Conservation (phyloP, 2,797 vertebrate genomes). For the Clarias pachynema region DNA sequence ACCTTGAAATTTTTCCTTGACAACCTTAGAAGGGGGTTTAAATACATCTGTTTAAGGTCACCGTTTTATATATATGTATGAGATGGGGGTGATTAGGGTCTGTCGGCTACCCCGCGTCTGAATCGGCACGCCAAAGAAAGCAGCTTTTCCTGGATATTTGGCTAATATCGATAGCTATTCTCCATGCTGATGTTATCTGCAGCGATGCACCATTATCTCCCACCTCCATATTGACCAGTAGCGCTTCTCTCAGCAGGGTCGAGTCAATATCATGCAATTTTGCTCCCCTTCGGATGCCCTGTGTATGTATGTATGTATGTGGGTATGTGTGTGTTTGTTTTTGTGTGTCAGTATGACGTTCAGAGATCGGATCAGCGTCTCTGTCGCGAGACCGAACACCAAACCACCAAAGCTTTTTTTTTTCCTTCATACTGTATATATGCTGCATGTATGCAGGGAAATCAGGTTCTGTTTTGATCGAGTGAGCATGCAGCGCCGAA, state of each 20-base stretch:
- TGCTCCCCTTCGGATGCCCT: constrained; percentile 38
- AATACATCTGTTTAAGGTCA: constrained; percentile 51
- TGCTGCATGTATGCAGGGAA: background rate
- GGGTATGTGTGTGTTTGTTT: constrained; percentile 9
- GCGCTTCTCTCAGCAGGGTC: constrained; percentile 48
- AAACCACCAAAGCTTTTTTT: constrained; percentile 10
- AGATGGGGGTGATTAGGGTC: constrained; percentile 39
- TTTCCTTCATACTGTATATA: background rate
- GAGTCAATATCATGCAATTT: constrained; percentile 48
- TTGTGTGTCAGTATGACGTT: background rate
- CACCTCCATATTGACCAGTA: constrained; percentile 57
- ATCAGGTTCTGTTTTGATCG: constrained; percentile 22
- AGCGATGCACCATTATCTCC: constrained; percentile 52
- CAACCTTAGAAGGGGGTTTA: constrained; percentile 32
- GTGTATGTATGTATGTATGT: constrained; percentile 35
- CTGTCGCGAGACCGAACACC: constrained; percentile 33
- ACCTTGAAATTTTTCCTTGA: constrained; percentile 31
- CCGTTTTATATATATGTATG: constrained; percentile 41
- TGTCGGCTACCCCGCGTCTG: constrained; percentile 7
- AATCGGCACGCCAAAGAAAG: constrained; percentile 40
- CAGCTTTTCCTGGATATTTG: constrained; percentile 49
- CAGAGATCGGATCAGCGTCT: constrained; percentile 24
- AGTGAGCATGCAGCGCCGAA: background rate
- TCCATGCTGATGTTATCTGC: constrained; percentile 57
- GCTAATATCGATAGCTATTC: constrained; percentile 47